These are phyloP conservation scores for Melanargia galathea DNA, from an alignment of 2,888 invertebrate genomes.

Conservation along the genomic window DNA sequence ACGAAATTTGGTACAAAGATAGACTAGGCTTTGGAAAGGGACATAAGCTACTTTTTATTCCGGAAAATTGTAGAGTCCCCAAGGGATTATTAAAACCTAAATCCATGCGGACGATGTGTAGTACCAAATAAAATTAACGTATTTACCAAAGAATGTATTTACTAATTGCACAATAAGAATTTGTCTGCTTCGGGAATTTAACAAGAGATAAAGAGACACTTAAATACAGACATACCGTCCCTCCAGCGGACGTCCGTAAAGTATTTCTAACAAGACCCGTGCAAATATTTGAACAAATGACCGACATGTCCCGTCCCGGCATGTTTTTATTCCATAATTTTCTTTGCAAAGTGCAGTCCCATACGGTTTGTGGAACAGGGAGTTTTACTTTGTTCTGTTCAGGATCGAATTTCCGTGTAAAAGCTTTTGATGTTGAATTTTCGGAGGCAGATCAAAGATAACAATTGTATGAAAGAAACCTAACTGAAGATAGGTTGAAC, in stretches of 20 bases:
- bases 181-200: background rate
- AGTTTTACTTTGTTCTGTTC: background rate
- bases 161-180: background rate
- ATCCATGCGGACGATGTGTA: too few species aligned
- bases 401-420: background rate
- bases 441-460: background rate
- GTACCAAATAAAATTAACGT: too few species aligned
- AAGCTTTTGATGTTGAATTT: background rate
- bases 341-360: slow-evolving; percentile 18
- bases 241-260: slow-evolving; percentile 20
- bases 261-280: slow-evolving; percentile 28
- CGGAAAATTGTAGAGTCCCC: too few species aligned
- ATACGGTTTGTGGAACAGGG: background rate
- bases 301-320: slow-evolving; percentile 22
- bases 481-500: background rate
- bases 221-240: slow-evolving; percentile 6
- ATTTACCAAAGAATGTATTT: too few species aligned
- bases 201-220: background rate
- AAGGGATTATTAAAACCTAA: too few species aligned
- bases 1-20: too few species aligned
- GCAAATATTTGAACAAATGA: slow-evolving; percentile 30
- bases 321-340: slow-evolving; percentile 26
- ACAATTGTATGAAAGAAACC: background rate
- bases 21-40: too few species aligned
- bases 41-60: too few species aligned